Percentiles rank a stretch among this genome's conserved stretches.
Conservation (phyloP, 2,797 vertebrate genomes). For the Molossus alvarezi region DNA sequence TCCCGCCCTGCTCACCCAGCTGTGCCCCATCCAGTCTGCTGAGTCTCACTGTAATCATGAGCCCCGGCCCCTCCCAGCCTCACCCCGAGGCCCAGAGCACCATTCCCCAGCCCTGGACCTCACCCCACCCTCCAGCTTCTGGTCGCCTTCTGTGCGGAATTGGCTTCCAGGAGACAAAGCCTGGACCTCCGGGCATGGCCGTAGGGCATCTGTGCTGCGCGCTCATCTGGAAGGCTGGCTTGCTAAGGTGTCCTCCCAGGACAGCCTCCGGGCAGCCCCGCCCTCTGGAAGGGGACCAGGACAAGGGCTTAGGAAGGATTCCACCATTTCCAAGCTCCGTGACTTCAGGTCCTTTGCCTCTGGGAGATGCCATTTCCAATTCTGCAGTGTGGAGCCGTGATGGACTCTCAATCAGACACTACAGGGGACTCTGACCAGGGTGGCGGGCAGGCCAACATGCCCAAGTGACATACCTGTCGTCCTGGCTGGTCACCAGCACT, state of each 20-base stretch:
- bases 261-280: neutral
- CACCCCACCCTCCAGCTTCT: neutral
- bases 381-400: fast-evolving
- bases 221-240: neutral
- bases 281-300: neutral
- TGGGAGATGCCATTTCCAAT: fast-evolving
- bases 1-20: fast-evolving
- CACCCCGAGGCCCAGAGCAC: neutral
- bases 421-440: fast-evolving
- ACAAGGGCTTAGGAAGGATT: neutral
- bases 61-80: neutral
- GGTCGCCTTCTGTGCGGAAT: neutral
- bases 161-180: too few relatives aligned
- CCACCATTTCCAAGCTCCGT: neutral
- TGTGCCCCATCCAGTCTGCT: neutral
- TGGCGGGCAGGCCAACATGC: neutral
- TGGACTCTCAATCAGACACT: too few relatives aligned
- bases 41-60: too few relatives aligned
- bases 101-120: neutral
- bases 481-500: neutral
- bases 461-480: neutral
- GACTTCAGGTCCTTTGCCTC: neutral
- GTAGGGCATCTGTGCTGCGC: neutral
- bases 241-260: neutral
- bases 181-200: neutral